Evolutionary conservation across 2,797 vertebrate genomes (phyloP).

Genomic region (Muscicapa comitata): DNA sequence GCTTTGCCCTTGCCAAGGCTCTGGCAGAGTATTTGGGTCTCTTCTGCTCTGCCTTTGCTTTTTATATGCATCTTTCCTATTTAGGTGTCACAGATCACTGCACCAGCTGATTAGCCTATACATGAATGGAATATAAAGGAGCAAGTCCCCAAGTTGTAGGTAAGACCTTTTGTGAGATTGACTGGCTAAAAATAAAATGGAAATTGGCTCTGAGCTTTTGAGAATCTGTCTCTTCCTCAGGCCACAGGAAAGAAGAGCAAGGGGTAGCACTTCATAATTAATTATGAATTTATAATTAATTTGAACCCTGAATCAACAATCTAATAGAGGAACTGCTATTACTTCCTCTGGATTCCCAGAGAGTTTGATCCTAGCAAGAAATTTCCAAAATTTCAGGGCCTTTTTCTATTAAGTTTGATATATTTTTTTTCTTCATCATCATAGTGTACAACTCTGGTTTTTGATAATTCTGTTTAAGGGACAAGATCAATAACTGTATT

Average conservation of each 20-base stretch:
- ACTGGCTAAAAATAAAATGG: slow-evolving; percentile 69
- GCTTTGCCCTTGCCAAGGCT: slow-evolving; percentile 16
- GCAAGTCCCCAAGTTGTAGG: slow-evolving; percentile 38
- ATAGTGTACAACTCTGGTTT: rapidly evolving
- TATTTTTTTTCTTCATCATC: neutral
- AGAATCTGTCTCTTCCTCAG: slow-evolving; percentile 50
- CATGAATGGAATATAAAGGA: slow-evolving; percentile 54
- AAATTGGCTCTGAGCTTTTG: slow-evolving; percentile 64
- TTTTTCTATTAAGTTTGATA: slow-evolving; percentile 12
- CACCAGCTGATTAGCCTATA: slow-evolving; percentile 61
- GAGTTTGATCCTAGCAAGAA: neutral
- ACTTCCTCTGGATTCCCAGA: neutral
- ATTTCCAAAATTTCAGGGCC: neutral
- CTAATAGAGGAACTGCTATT: neutral
- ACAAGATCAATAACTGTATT: neutral
- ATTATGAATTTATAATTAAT: slow-evolving; percentile 70
- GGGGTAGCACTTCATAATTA: slow-evolving; percentile 61
- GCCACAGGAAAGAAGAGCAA: slow-evolving; percentile 48
- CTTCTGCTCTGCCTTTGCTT: slow-evolving; percentile 37
- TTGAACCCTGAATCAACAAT: slow-evolving; percentile 33
- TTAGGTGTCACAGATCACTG: slow-evolving; percentile 64
- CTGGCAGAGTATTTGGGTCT: neutral
- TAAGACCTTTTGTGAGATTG: slow-evolving; percentile 66
- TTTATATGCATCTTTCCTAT: slow-evolving; percentile 57
- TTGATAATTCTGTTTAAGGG: neutral